A percentile compares a stretch with the other conserved stretches of the same genome.
These are phyloP conservation scores for Dryoscopus gambensis DNA, from an alignment of 2,113 vertebrate genomes.

Conservation along the genomic window DNA sequence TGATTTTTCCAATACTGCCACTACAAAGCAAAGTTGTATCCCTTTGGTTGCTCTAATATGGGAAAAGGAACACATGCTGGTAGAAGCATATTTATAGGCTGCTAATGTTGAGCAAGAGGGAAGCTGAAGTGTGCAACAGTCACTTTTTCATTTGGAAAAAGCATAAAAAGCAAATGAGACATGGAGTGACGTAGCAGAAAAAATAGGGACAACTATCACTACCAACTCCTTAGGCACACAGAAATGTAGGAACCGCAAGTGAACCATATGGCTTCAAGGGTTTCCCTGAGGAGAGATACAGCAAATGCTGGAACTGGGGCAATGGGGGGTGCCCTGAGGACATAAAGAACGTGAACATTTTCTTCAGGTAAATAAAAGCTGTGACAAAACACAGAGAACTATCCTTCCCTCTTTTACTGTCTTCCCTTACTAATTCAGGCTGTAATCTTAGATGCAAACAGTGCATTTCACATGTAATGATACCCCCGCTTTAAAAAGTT, in stretches of 20 bases:
- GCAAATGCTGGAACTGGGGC: not conserved
- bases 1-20: not conserved
- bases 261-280: not conserved
- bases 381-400: not conserved
- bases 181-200: not conserved
- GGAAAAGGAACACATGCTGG: not conserved
- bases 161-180: not conserved
- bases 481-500: not conserved
- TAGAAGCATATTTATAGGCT: not conserved
- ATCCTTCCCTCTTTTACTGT: not conserved
- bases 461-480: accelerated
- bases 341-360: not conserved
- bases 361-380: not conserved
- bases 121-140: not conserved
- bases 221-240: not conserved
- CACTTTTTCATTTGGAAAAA: not conserved
- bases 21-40: not conserved
- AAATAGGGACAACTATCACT: not conserved
- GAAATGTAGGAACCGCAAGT: not conserved
- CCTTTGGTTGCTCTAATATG: not conserved
- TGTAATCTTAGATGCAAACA: not conserved
- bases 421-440: not conserved
- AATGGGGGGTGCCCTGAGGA: not conserved
- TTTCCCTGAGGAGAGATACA: not conserved
- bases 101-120: not conserved